These are phyloP conservation scores for Lepus americanus DNA, from an alignment of 2,113 vertebrate genomes.

Conservation along the genomic window DNA sequence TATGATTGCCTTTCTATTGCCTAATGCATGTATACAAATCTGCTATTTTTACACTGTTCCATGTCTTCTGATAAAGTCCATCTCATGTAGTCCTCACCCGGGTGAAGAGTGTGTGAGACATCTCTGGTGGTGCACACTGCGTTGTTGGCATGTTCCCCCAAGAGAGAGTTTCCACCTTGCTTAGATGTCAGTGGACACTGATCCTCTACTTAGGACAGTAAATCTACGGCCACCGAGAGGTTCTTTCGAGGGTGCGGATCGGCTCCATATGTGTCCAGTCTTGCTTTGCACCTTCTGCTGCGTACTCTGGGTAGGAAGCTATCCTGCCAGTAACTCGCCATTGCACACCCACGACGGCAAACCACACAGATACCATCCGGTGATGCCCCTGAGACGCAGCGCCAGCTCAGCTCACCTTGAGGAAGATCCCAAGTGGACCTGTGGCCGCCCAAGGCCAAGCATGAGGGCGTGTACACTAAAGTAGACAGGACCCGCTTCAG, in stretches of 20 bases:
- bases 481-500: background rate
- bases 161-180: background rate
- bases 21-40: background rate
- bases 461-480: background rate
- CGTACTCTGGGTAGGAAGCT: background rate
- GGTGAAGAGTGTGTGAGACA: fast-evolving
- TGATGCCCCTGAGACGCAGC: background rate
- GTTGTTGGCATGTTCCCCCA: fast-evolving
- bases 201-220: background rate
- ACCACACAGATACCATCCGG: background rate
- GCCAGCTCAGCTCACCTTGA: background rate
- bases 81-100: background rate
- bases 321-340: background rate
- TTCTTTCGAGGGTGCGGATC: background rate
- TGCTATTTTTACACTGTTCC: background rate
- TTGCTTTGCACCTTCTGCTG: background rate
- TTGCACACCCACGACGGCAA: background rate
- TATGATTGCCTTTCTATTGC: background rate
- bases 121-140: fast-evolving
- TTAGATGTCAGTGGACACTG: background rate
- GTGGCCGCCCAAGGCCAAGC: background rate
- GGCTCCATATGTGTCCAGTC: background rate
- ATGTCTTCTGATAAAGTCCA: background rate
- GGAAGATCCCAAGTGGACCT: no score
- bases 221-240: no score